A percentile compares a stretch with the other conserved stretches of the same genome.
Conservation (phyloP, 2,113 vertebrate species). For the Cephalopholis sonnerati region DNA sequence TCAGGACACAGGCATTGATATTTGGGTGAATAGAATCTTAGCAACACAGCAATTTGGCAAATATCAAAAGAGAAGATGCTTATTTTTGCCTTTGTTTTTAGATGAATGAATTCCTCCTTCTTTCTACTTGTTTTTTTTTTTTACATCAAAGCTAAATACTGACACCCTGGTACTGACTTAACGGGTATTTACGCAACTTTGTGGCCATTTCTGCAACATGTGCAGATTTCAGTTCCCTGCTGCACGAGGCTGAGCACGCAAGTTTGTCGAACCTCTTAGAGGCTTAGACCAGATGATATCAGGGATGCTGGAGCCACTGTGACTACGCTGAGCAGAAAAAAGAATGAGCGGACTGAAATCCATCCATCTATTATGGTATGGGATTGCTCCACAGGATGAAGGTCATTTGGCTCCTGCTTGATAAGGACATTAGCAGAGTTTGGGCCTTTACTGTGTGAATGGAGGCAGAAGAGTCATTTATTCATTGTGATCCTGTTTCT, state of each 20-base stretch:
- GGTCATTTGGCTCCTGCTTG: conserved; percentile 30
- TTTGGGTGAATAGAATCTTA: conserved; percentile 48
- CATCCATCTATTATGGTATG: conserved; percentile 53
- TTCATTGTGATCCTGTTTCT: conserved; percentile 26
- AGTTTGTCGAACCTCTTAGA: not conserved
- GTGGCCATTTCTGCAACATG: not conserved
- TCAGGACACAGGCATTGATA: conserved; percentile 19
- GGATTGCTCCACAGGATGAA: conserved; percentile 49
- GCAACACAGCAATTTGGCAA: conserved; percentile 59
- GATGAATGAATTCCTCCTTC: conserved; percentile 11
- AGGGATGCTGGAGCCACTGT: conserved; percentile 9
- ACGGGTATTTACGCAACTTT: not conserved
- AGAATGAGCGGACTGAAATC: conserved; percentile 43
- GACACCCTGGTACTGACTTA: not conserved
- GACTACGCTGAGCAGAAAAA: conserved; percentile 17
- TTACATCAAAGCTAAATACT: conserved; percentile 4
- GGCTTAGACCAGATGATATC: conserved; percentile 33
- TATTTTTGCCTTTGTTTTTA: conserved; percentile 11
- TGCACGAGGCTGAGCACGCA: not conserved
- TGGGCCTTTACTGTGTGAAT: not conserved
- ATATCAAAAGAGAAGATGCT: conserved; percentile 24
- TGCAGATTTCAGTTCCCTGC: not conserved
- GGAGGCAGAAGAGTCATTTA: conserved; percentile 15
- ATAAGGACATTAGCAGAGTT: conserved; percentile 42
- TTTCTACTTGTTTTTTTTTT: conserved; percentile 9